These are phyloP conservation scores for Phalacrocorax pelagicus DNA, from an alignment of 2,113 vertebrate genomes.

Conservation along the genomic window DNA sequence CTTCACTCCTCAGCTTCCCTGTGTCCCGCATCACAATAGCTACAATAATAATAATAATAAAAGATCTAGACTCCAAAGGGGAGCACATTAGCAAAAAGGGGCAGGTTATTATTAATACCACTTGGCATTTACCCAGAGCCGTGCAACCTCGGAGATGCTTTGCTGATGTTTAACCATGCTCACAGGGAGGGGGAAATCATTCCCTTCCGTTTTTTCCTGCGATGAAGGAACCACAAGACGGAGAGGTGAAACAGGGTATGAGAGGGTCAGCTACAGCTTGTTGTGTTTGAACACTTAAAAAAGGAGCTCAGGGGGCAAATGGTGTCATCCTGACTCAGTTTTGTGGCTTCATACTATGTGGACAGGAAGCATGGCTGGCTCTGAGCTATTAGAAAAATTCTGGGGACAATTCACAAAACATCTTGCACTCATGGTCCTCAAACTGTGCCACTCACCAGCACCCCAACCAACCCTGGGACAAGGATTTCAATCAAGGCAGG, in stretches of 20 bases:
- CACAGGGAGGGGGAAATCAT: not conserved
- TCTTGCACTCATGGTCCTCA: not conserved
- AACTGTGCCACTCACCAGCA: rapidly evolving
- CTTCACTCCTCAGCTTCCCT: not conserved
- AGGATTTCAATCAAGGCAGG: not conserved
- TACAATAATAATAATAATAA: not conserved
- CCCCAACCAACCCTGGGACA: not conserved
- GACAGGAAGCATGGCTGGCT: rapidly evolving
- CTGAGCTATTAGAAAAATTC: not conserved
- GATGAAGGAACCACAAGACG: not conserved
- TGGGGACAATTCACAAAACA: not conserved
- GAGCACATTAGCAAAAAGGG: conserved; percentile 2
- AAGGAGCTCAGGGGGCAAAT: not conserved
- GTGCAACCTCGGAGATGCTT: not conserved
- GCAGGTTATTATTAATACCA: conserved; percentile 33
- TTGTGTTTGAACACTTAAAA: not conserved
- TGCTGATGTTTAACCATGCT: not conserved
- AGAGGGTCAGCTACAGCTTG: not conserved
- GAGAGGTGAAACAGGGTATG: not conserved
- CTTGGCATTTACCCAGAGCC: not conserved
- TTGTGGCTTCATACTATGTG: rapidly evolving
- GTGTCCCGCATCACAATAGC: not conserved
- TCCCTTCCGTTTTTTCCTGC: not conserved
- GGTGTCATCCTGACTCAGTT: not conserved
- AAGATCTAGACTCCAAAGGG: not conserved